phyloP scores from a whole-genome alignment of 2,113 vertebrate genomes.

The Tragelaphus scriptus region DNA sequence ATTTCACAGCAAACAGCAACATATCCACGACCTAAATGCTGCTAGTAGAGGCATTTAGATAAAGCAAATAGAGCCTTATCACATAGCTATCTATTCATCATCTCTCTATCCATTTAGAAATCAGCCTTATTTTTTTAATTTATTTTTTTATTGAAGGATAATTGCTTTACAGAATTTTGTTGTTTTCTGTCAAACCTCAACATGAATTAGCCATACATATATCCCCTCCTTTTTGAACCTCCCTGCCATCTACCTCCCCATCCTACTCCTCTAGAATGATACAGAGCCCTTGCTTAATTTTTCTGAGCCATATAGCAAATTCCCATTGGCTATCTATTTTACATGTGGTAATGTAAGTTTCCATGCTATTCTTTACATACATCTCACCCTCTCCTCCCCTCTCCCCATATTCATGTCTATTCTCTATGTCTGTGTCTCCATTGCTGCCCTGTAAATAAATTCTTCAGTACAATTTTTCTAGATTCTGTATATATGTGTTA shows the following conservation, averaged over 20 bases:
- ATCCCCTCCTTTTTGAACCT: not conserved
- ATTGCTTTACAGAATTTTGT: not conserved
- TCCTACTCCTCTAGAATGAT: not conserved
- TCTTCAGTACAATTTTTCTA: not conserved
- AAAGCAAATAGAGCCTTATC: too few species aligned
- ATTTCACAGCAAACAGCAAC: not conserved
- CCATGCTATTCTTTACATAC: not conserved
- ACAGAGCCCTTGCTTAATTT: not conserved
- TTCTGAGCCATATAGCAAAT: not conserved
- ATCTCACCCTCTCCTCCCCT: not conserved
- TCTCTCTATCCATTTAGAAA: not conserved
- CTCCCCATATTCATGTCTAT: not conserved
- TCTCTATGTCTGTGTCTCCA: not conserved
- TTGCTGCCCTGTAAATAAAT: not conserved
- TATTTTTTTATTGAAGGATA: not conserved
- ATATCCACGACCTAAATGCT: accelerated
- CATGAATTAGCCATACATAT: not conserved
- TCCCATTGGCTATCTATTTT: not conserved
- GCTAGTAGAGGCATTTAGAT: not conserved
- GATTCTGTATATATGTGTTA: not conserved
- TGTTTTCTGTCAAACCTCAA: not conserved
- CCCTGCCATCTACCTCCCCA: not conserved
- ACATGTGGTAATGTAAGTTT: not conserved
- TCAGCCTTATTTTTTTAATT: not conserved
- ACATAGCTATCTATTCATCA: accelerated